Percentiles rank a stretch among this genome's conserved stretches.
phyloP scores from a whole-genome alignment of 2,888 invertebrate genomes.

The Cartodere bifasciata region DNA sequence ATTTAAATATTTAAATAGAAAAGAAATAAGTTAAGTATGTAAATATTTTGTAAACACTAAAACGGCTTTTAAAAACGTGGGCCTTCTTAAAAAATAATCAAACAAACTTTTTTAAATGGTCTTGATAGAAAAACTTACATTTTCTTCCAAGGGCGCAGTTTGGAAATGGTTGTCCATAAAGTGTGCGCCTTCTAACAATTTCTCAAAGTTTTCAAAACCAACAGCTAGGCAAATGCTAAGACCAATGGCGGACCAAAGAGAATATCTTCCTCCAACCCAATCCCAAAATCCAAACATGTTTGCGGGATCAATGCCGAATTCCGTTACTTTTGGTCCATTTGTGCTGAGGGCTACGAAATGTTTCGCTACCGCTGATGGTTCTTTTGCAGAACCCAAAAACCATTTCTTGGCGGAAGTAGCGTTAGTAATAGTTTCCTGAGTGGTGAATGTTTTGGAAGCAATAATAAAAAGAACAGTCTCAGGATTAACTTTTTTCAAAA shows the following conservation, averaged over 20 bases:
- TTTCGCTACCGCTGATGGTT: constrained; percentile 79
- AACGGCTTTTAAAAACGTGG: too few relatives aligned
- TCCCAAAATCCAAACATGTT: constrained; percentile 99
- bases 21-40: too few relatives aligned
- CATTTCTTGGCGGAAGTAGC: constrained; percentile 95
- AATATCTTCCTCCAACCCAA: constrained; percentile 98
- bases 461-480: constrained; percentile 96
- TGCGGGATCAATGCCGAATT: constrained; percentile 90
- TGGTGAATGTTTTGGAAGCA: constrained; percentile 98
- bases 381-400: constrained; percentile 77
- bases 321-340: constrained; percentile 85
- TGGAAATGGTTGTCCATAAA: constrained; percentile 91
- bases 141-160: constrained; percentile 75
- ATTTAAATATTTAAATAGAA: too few relatives aligned
- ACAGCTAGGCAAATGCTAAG: constrained; percentile 87
- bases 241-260: constrained; percentile 98
- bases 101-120: constrained; percentile 6
- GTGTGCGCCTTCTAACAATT: constrained; percentile 81
- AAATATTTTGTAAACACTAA: too few relatives aligned
- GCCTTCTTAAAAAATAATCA: too few relatives aligned
- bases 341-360: constrained; percentile 99
- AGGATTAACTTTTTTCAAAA: constrained; percentile 75
- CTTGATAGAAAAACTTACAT: constrained; percentile 47
- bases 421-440: constrained; percentile 98
- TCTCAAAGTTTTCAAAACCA: constrained; percentile 90